Evolutionary conservation across 2,888 invertebrate species (phyloP).

Genomic region (Papilio elwesi): DNA sequence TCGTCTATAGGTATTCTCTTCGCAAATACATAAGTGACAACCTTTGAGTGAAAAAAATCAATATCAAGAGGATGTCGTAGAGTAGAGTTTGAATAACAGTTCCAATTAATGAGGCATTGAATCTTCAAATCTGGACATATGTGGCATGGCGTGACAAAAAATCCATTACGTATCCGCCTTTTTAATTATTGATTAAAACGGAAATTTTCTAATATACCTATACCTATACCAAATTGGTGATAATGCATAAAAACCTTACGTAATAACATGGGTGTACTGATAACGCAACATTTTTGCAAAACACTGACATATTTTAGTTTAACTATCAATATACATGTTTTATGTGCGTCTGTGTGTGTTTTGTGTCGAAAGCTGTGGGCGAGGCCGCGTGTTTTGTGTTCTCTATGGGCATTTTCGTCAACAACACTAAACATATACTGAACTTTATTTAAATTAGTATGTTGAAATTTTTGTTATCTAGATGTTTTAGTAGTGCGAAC

Average conservation of each 20-base stretch:
- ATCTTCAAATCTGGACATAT: too few species aligned
- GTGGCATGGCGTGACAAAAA: too few species aligned
- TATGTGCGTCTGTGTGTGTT: constrained; percentile 16
- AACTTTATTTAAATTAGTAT: constrained; percentile 22
- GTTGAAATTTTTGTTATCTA: constrained; percentile 14
- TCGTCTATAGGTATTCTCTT: too few species aligned
- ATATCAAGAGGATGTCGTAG: too few species aligned
- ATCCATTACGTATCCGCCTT: too few species aligned
- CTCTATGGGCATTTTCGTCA: constrained; percentile 31
- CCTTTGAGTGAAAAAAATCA: too few species aligned
- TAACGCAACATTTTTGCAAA: constrained; percentile 36
- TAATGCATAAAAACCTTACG: neutral
- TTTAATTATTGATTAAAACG: too few species aligned
- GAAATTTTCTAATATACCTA: too few species aligned
- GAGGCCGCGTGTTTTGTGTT: neutral
- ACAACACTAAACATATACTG: neutral
- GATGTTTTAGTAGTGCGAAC: constrained; percentile 1
- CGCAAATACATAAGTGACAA: too few species aligned
- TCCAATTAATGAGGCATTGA: too few species aligned
- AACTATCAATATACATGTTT: constrained; percentile 8
- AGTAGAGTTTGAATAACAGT: too few species aligned
- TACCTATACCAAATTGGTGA: too few species aligned
- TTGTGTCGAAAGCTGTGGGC: constrained; percentile 16
- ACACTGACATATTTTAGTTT: constrained; percentile 22
- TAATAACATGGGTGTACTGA: constrained; percentile 24